Base-by-base conservation (phyloP, 2,888 invertebrate species). In the Ormyrus nitidulus region DNA sequence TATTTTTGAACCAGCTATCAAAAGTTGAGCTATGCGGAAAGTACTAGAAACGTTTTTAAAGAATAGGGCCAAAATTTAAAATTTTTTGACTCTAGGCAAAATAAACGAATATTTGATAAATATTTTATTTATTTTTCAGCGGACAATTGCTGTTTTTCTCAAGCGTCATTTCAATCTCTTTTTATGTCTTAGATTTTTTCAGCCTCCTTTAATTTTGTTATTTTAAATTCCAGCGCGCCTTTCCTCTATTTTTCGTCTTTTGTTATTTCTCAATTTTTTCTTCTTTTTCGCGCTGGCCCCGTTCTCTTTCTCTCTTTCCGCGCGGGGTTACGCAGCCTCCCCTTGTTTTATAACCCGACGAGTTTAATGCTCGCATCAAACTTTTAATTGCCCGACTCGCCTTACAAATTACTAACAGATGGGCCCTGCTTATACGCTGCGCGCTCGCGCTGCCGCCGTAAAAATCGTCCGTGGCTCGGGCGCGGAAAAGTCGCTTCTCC, bases 341-440 rank as follows among this genome's bases (percentile, higher is more conserved):
- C 80, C 80, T 82, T 84, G 87, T 86, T 89, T 89, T 89, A 88
- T 87, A 88, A 87, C 88, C 87, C 86, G 85, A 85, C 87, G 86
- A 88, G 88, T 89, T 89, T 89, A 89, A 89, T 89, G 87, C 85
- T 85, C 87, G 86, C 89, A 88, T 89, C 88, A 89, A 89, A 89
- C 88, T 89, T 89, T 89, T 89, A 89, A 89, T 89, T 89, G 88
- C 87, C 85, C 86, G 83, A 84, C 87, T 88, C 86, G 86, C 86
- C 88, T 89, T 89, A 88, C 88, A 88, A 88, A 89, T 89, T 89
- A 87, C 88, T 84, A 88, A 87, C 89, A 89, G 89, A 88, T 88
- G 89, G 87, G 86, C 79, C 86, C 83, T 84, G 86, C 86, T 86
- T 85, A 85, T 85, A 83, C 82, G 85, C 83, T 80, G 66, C 64